Evolutionary conservation across 2,888 invertebrate species (phyloP).

Genomic region (Napeogenes sylphis): DNA sequence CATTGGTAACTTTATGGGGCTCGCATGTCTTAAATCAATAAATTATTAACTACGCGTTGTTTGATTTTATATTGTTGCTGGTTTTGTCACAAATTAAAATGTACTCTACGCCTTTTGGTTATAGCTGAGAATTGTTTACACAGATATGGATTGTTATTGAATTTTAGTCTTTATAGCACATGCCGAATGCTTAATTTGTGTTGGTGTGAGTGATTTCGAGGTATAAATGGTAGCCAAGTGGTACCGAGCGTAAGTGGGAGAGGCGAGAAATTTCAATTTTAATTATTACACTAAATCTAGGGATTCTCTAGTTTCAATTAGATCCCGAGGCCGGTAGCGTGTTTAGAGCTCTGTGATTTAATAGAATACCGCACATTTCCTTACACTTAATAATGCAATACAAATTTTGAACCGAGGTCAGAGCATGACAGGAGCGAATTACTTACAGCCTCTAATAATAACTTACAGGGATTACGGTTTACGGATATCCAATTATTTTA

Average conservation of each 20-base stretch:
- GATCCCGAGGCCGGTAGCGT: constrained; percentile 63
- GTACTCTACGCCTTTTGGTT: constrained; percentile 53
- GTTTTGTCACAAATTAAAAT: constrained; percentile 54
- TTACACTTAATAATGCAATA: constrained; percentile 55
- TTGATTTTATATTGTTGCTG: constrained; percentile 69
- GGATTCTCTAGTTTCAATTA: constrained; percentile 71
- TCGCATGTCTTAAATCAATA: constrained; percentile 78
- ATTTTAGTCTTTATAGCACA: constrained; percentile 59
- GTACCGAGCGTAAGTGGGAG: constrained; percentile 58
- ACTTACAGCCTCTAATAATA: constrained; percentile 39
- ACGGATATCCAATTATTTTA: constrained; percentile 34
- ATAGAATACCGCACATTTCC: constrained; percentile 55
- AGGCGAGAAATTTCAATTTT: constrained; percentile 71
- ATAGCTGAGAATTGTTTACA: constrained; percentile 55
- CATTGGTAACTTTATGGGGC: constrained; percentile 76
- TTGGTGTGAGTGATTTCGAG: constrained; percentile 48
- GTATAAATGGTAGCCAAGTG: constrained; percentile 44
- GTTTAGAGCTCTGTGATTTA: constrained; percentile 67
- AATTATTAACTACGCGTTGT: constrained; percentile 76
- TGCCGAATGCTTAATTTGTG: constrained; percentile 61
- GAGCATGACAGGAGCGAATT: constrained; percentile 38
- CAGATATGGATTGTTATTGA: constrained; percentile 41
- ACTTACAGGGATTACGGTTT: constrained; percentile 31
- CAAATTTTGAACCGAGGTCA: constrained; percentile 47
- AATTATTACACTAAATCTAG: constrained; percentile 71